phyloP scores from a whole-genome alignment of 2,888 invertebrate genomes.

The Spisula solida region DNA sequence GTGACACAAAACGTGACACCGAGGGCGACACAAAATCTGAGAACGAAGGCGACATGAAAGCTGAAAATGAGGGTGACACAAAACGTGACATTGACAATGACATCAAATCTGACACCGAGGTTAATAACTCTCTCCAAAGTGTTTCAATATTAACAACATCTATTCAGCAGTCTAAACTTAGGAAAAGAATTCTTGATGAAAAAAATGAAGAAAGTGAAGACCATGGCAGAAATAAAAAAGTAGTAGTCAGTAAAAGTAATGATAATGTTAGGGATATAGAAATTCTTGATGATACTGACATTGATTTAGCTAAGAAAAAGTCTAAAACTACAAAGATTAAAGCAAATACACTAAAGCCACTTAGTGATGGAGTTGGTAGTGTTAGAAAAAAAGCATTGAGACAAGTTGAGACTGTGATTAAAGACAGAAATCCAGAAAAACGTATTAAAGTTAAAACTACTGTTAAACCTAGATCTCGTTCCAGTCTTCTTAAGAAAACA shows the following conservation, averaged over 20 bases:
- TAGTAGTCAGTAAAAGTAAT: neutral
- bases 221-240: neutral
- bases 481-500: neutral
- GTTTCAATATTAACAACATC: neutral
- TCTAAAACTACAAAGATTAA: neutral
- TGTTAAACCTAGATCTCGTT: neutral
- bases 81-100: too few relatives aligned
- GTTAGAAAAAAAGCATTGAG: neutral
- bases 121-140: neutral
- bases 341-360: neutral
- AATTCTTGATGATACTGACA: neutral
- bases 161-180: neutral
- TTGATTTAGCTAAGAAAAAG: neutral
- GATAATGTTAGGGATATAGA: neutral
- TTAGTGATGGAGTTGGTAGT: neutral
- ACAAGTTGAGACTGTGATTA: neutral
- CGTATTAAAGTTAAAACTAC: neutral
- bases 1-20: too few relatives aligned
- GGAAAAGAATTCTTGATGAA: conserved; percentile 13
- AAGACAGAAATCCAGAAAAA: neutral
- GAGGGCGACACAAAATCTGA: neutral
- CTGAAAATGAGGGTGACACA: neutral
- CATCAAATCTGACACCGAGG: neutral
- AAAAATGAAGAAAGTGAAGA: neutral
- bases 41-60: neutral